Base-by-base conservation (phyloP, 2,113 vertebrate species). In the Campylomormyrus tamandua region DNA sequence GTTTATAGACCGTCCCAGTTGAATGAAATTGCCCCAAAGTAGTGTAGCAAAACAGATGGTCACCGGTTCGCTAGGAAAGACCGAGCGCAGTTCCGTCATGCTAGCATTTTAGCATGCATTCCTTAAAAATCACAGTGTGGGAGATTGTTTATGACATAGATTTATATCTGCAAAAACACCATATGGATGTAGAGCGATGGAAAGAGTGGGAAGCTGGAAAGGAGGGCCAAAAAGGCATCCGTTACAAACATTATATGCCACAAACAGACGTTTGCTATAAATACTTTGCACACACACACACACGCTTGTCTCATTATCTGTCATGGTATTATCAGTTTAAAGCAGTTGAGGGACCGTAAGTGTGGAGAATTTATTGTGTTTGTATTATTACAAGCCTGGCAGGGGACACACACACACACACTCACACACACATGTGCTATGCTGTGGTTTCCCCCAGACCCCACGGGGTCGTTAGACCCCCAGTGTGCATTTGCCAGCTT, bases 181-280 rank as follows among this genome's bases (percentile, higher is more conserved):
- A 56, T 46, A 46, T 74, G 27, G 83, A 39, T n/a, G 15, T 1
- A 15, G 46, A 31, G n/a, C 15, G 88, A 83, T 17, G 77, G 90
- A 87, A 90, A 24, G 62, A 90, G 87, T 88, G 74, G 90, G 87
- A 83, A n/a, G 24, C 58, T 21, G 50, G 89, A 21, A 74, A 42
- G 53, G 66, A 48, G 42, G 2, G 86, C 3, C 1, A 31, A 52
- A 66, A n/a, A 48, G 42, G 52, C 31, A 39, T 80, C 91, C 91
- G 91, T 80, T 53, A 88, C 88, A 91, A 89, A 88, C 90, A 91
- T 92, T 90, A 89, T 74, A 58, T 27, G 46, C 91, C 91, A 91
- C 91, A 91, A 90, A 90, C 90, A 91, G 88, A 87, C 62, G 39
- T 52, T 87, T 83, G 85, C 87, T 90, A 87, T 91, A 91, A 93